Evolutionary conservation across 1,140 invertebrate genomes (phyloP), one percentile per base, ranked within the genome.

Genomic region (Bradynema listronoti): DNA sequence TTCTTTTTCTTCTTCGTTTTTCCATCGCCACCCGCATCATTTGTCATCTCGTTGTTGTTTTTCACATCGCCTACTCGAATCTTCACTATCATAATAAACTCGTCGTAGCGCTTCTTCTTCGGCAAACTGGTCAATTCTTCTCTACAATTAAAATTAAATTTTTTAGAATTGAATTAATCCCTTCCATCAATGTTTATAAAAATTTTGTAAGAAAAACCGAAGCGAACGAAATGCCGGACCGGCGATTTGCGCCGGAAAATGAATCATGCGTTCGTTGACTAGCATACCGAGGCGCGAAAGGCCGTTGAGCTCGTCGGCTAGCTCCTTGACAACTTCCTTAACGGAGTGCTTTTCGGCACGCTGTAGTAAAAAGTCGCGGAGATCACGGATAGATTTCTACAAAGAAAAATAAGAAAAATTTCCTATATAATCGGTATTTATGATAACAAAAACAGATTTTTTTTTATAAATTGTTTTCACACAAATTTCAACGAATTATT

Each of bases 181-280:
- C 11, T 11, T 49, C 11, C 46, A 11, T 49, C 9, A 24, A 16
- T 11, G 11, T 49, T n/a, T 11, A 30, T 49, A 27, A 9, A 55
- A 53, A 55, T 53, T n/a, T 7, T 3, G 16, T n/a, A 65, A 22
- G 7, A 54, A 7, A 2, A 16, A 63, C 61, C 14, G n/a, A 39
- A 63, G 33, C 3, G 61, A 63, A 33, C 19, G 4, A 14, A 69
- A 68, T 19, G 67, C 58, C 9, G 69, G 69, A 14, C 69, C 69
- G 14, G 67, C 58, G 46, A 69, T 69, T 46, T 73, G 67, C 24
- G 33, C 63, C 16, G 67, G 67, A 58, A 68, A 69, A 52, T 69
- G 68, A 19, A 69, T 45, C 65, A 69, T 68, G 19, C 69, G 43
- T 34, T 69, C 67, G 45, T 69, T 69, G 30, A 69, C 43, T 24